Evolutionary conservation across 2,113 vertebrate species (phyloP).

Genomic region (Hyla sarda): DNA sequence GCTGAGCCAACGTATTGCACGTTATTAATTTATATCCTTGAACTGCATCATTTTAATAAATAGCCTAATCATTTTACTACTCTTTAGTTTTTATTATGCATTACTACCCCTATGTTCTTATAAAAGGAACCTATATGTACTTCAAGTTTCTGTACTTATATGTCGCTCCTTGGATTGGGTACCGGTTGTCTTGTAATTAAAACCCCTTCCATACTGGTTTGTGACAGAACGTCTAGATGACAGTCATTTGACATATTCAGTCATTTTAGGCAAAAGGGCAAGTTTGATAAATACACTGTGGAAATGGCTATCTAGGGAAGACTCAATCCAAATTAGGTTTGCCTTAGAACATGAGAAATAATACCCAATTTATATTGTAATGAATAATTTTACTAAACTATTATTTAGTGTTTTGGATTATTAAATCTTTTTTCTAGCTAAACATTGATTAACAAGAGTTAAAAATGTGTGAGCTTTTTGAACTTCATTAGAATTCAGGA

Average conservation of each 20-base stretch:
- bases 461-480: not conserved
- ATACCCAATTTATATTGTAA: not conserved
- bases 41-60: not conserved
- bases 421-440: too few relatives aligned
- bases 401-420: too few relatives aligned
- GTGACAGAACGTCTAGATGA: not conserved
- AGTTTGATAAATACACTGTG: not conserved
- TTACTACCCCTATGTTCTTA: too few relatives aligned
- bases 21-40: not conserved
- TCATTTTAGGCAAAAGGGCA: not conserved
- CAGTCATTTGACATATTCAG: not conserved
- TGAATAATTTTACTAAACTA: not conserved
- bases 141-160: not conserved
- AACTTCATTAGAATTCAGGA: not conserved
- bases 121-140: not conserved
- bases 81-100: too few relatives aligned
- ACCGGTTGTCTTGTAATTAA: not conserved
- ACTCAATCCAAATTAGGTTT: not conserved
- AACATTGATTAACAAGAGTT: not conserved
- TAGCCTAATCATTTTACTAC: not conserved
- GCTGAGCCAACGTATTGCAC: not conserved
- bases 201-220: not conserved
- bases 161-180: not conserved
- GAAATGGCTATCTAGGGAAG: not conserved
- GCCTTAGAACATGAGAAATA: not conserved